Evolutionary conservation across 2,797 vertebrate species (phyloP).

Genomic region (Neosalanx taihuensis): DNA sequence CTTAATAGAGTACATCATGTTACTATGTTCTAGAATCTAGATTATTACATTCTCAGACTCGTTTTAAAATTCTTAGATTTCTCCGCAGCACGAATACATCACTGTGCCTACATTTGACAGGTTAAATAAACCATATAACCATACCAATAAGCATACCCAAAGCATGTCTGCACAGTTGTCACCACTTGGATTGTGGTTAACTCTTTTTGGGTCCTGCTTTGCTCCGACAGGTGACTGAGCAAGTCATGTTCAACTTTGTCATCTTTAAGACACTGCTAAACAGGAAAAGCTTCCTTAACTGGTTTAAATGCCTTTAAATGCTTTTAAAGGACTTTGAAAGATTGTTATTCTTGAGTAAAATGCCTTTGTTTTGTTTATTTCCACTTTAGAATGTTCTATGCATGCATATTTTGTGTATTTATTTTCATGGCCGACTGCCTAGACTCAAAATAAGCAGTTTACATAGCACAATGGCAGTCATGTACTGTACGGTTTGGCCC

Average conservation of each 20-base stretch:
- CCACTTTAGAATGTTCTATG: no score
- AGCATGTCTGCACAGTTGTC: constrained; percentile 1
- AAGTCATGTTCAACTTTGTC: constrained; percentile 29
- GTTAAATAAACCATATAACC: constrained; percentile 16
- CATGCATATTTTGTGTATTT: no score
- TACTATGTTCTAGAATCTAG: no score
- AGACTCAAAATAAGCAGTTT: constrained; percentile 41
- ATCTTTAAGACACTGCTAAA: constrained; percentile 48
- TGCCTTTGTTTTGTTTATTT: no score
- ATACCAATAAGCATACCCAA: constrained; percentile 28
- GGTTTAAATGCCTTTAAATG: background rate
- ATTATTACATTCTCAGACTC: constrained; percentile 22
- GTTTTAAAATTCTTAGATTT: constrained; percentile 39
- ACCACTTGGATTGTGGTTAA: constrained; percentile 15
- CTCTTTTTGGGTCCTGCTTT: constrained; percentile 25
- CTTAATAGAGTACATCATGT: background rate
- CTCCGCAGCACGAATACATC: constrained; percentile 25
- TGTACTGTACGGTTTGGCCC: constrained; percentile 46
- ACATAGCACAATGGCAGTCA: constrained; percentile 60
- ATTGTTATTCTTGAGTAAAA: no score
- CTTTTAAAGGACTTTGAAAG: no score
- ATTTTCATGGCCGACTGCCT: background rate
- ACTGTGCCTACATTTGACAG: constrained; percentile 21
- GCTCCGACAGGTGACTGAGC: constrained; percentile 41
- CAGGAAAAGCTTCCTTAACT: constrained; percentile 30